Evolutionary conservation across 2,113 vertebrate genomes (phyloP).

Genomic region (Probosciger aterrimus): DNA sequence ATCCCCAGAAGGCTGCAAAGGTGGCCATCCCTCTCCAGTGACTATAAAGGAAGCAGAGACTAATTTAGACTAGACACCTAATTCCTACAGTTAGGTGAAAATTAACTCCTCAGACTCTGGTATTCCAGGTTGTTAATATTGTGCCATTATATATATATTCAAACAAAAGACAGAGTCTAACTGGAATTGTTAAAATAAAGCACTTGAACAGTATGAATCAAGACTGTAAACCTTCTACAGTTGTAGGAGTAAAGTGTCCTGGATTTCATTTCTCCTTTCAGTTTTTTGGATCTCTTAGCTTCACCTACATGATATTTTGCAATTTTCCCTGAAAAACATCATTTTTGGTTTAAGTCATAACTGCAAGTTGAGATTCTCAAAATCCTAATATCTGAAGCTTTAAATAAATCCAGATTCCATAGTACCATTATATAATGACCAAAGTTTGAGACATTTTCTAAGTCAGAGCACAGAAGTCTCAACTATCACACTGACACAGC

Average conservation of each 20-base stretch:
- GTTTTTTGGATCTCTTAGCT: neutral
- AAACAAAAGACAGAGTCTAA: neutral
- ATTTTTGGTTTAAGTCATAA: neutral
- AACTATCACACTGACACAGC: neutral
- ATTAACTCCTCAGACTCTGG: neutral
- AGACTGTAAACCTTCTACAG: neutral
- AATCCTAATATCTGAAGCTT: neutral
- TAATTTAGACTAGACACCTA: neutral
- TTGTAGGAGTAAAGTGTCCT: neutral
- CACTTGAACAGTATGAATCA: neutral
- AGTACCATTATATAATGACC: neutral
- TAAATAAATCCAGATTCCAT: neutral
- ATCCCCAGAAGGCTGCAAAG: neutral
- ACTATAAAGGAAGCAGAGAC: neutral
- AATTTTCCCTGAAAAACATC: neutral
- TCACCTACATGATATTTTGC: neutral
- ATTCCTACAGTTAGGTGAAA: neutral
- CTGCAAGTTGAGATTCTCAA: neutral
- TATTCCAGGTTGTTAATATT: neutral
- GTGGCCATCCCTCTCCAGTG: neutral
- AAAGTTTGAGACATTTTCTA: neutral
- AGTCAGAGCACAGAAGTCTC: neutral
- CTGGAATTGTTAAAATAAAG: neutral
- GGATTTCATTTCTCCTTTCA: neutral
- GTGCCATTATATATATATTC: neutral